These are phyloP conservation scores for Onchidella celtica DNA, from an alignment of 2,888 invertebrate species.

Conservation along the genomic window DNA sequence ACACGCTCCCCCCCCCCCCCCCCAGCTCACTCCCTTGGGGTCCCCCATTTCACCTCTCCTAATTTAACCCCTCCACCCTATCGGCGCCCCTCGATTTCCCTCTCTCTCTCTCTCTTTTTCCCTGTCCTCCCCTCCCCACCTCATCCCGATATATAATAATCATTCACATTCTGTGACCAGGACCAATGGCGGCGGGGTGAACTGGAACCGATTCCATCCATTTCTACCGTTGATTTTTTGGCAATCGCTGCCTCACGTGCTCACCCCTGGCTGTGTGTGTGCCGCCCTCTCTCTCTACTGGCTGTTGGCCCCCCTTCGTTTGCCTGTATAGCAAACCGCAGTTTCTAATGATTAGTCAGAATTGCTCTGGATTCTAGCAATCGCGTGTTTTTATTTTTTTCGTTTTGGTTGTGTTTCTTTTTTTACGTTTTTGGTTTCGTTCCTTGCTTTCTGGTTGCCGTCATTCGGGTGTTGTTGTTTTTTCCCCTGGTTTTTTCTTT, in stretches of 20 bases:
- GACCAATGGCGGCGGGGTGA: no score
- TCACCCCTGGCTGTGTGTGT: not conserved
- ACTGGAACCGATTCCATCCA: not conserved
- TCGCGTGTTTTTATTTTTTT: not conserved
- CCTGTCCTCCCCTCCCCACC: no score
- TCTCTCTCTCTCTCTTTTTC: no score
- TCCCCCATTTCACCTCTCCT: no score
- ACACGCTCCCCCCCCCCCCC: no score
- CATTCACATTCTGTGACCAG: no score
- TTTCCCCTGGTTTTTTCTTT: not conserved
- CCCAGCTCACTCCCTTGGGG: no score
- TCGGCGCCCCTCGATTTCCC: no score
- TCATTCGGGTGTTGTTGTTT: not conserved
- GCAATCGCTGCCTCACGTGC: not conserved
- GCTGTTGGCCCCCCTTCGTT: not conserved
- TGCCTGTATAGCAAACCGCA: not conserved
- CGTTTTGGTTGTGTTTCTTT: not conserved
- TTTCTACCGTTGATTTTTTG: not conserved
- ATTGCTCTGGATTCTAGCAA: slow-evolving; percentile 9
- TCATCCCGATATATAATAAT: no score
- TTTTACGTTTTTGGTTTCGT: not conserved
- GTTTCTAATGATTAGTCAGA: slow-evolving; percentile 14
- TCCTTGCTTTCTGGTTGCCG: not conserved
- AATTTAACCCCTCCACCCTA: no score
- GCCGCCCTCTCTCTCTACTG: not conserved